phyloP scores from a whole-genome alignment of 2,113 vertebrate genomes.

The Notarius lentiginosus region DNA sequence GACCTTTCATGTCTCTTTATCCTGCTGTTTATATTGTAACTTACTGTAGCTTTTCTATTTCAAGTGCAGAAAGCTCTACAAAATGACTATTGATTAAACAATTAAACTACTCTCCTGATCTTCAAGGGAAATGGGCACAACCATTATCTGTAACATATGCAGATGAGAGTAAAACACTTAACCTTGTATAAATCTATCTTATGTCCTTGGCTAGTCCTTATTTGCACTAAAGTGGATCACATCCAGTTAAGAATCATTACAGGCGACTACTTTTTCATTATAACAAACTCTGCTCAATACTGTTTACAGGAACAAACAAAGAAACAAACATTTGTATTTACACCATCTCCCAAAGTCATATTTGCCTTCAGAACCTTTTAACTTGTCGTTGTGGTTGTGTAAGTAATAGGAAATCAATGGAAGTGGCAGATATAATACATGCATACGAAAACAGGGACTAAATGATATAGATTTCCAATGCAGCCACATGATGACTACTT shows the following conservation, averaged over 20 bases:
- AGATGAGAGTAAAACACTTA: constrained; percentile 52
- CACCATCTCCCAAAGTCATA: not conserved
- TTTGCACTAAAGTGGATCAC: constrained; percentile 19
- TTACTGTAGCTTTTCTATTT: constrained; percentile 40
- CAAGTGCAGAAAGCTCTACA: constrained; percentile 35
- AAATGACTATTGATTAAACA: constrained; percentile 49
- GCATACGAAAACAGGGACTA: constrained; percentile 38
- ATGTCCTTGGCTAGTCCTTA: constrained; percentile 43
- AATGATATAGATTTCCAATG: constrained; percentile 50
- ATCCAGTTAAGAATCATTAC: not conserved
- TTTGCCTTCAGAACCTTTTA: constrained; percentile 26
- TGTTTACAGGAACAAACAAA: not conserved
- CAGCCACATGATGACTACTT: constrained; percentile 41
- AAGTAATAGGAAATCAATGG: constrained; percentile 47
- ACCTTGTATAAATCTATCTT: constrained; percentile 49
- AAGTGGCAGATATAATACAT: constrained; percentile 46
- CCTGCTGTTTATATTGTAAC: constrained; percentile 15
- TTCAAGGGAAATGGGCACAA: constrained; percentile 40
- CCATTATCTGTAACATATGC: constrained; percentile 47
- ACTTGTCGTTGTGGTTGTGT: constrained; percentile 27
- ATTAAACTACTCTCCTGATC: constrained; percentile 41
- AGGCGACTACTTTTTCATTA: not conserved
- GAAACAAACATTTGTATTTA: not conserved
- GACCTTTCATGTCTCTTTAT: constrained; percentile 1
- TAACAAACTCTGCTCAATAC: not conserved